Base-by-base conservation (phyloP, 2,888 invertebrate genomes). In the Ichneumoninae sp. region DNA sequence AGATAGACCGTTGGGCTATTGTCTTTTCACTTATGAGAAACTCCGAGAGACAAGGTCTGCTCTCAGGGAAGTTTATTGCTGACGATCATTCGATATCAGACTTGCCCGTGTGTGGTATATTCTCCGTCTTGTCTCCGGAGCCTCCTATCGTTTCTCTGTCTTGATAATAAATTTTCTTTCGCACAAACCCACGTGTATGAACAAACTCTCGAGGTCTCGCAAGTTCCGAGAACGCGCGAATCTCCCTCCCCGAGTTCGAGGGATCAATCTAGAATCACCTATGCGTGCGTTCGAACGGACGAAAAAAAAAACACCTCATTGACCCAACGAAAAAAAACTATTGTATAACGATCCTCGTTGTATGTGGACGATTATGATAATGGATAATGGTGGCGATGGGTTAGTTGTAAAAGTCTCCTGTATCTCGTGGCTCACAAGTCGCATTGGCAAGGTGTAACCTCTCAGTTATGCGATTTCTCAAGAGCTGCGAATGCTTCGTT, bases 401-500 rank as follows among this genome's bases (percentile, higher is more conserved):
- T 84, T 80, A 85, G 76, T 71, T 33, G 85, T 84, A 83, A 82
- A 68, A 72, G 84, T 81, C 26, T 75, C 60, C 78, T 75, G 70
- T 80, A 77, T 65, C 76, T 77, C 77, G 75, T 50, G 52, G 76
- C 72, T 77, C 77, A 47, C 77, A 69, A 81, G 69, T 74, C 77
- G 57, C 74, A 74, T 68, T 79, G 77, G 86, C 82, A 85, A 89
- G 88, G 87, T 87, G 84, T 87, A 88, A 88, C 87, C 87, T 88
- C 87, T 87, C 86, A 90, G 90, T 89, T 89, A 90, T 90, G 90
- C 86, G 71, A 86, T 91, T 89, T 84, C 86, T 80, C 88, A 89
- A 90, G 87, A 89, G 83, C 65, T 52, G 75, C 65, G 30, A 65
- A 75, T 65, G 62, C 62, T 47, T 44, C 36, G 71, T 16, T 10